A percentile compares a stretch with the other conserved stretches of the same genome.
These are phyloP conservation scores for Camponotus pennsylvanicus DNA, from an alignment of 1,140 invertebrate species.

Conservation along the genomic window DNA sequence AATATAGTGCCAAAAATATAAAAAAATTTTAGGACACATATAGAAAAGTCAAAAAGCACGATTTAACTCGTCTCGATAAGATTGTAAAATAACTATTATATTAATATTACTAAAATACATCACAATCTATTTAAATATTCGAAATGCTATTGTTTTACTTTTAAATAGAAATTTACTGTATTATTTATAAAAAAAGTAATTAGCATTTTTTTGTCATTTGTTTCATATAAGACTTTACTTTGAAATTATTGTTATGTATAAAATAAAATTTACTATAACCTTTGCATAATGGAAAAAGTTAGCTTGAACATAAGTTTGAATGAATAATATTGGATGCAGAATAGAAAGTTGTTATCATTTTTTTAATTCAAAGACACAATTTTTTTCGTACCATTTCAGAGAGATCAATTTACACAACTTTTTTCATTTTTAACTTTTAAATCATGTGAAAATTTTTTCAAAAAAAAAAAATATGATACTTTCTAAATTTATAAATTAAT, in stretches of 20 bases:
- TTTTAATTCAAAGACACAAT: conserved; percentile 32
- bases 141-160: background rate
- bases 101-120: background rate
- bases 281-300: conserved; percentile 24
- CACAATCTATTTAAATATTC: background rate
- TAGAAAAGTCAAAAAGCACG: too few relatives aligned
- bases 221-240: background rate
- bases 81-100: too few relatives aligned
- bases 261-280: background rate
- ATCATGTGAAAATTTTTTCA: background rate
- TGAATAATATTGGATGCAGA: conserved; percentile 32
- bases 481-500: background rate
- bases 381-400: background rate
- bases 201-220: background rate
- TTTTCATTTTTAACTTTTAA: conserved; percentile 6
- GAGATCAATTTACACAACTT: conserved; percentile 27
- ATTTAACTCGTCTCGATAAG: too few relatives aligned
- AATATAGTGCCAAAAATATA: background rate
- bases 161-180: background rate
- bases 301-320: conserved; percentile 34
- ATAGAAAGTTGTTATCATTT: background rate
- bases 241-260: conserved; percentile 6
- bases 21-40: too few relatives aligned
- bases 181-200: background rate
- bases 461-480: background rate